Evolutionary conservation across 1,140 invertebrate species (phyloP), one percentile per base, ranked within the genome.

Genomic region (Nymphalis io): DNA sequence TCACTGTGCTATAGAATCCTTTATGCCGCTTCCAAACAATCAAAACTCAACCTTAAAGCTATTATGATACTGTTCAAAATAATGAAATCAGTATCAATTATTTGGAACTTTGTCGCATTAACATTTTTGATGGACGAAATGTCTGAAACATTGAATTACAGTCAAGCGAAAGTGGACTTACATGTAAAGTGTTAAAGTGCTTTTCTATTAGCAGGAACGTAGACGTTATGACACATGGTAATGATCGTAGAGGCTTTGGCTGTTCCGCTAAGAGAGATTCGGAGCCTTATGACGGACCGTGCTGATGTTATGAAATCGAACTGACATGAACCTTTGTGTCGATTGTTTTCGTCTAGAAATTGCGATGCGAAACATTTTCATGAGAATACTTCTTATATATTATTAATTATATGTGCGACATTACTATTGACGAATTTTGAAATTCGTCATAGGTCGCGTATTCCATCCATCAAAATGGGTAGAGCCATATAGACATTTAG

Each of bases 231-330:
- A 60, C 79, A 60, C 83, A 78, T 73, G 42, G 53, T 0, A 23
- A 53, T 62, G 55, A 40, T 60, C n/a, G 53, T 33, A 60, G 70
- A 72, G 74, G 68, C 75, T 79, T 79, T 66, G 68, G 78, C 80
- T 79, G 84, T 87, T 84, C 84, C 80, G 80, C 76, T 72, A 76
- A 82, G 84, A 88, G 85, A 90, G 87, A 90, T 90, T 89, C 82
- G 77, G 83, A 88, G 83, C 83, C 86, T 87, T 86, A 87, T 84
- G 84, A 87, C 81, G 87, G 81, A 81, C 80, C 75, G 80, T 74
- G 76, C 61, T 74, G 27, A 33, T 33, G 75, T 89, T 88, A 89
- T 88, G 87, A 89, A 89, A 89, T 84, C 80, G 76, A 80, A 83
- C 77, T 88, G 82, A 83, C 84, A 83, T 73, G 82, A 80, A 82